Evolutionary conservation across 2,113 vertebrate genomes (phyloP), one percentile per base, ranked within the genome.

Genomic region (Calyptommatus sinebrachiatus): DNA sequence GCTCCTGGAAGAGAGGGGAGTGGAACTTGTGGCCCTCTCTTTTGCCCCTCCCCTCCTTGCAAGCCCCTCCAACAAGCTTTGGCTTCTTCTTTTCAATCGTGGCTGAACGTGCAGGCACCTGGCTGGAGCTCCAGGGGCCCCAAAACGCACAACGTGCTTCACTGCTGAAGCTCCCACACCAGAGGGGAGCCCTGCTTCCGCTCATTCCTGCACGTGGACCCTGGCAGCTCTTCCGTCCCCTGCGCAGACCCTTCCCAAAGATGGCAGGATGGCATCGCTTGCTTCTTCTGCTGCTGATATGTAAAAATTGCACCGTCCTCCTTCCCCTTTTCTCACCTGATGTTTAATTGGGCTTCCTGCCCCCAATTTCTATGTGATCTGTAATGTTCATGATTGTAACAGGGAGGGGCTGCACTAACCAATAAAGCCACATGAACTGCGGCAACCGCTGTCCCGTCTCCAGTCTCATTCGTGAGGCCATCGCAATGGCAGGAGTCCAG

Each of bases 131-230:
- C 8, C 46, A 14, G n/a, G 9, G 84, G 85, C 81, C 85, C 83
- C 78, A 71, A 77, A 85, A 86, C 76, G 71, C 6, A n/a, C 41
- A 69, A 73, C 67, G 78, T 79, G 77, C 74, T 71, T 79, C 85
- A 8, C 53, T 57, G 53, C 14, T 14, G 53, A 57, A 79, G 41
- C 79, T 48, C 77, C 73, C 79, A 73, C 76, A 61, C 65, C 16
- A 77, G 67, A 90, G 85, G 89, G 87, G 87, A 93, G 92, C 84
- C 92, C 89, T 92, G 95, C 94, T 95, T 95, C 91, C 90, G 96
- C 96, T 96, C 95, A 94, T 96, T 95, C 92, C 92, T 97, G 96
- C 96, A 97, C 97, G 97, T 95, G 93, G 92, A 89, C 90, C 87
- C 86, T 90, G 93, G 94, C 87, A 84, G 18, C 53, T 57, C 93